Evolutionary conservation across 1,140 invertebrate genomes (phyloP), one percentile per base, ranked within the genome.

Genomic region (Drosophila tropicalis): DNA sequence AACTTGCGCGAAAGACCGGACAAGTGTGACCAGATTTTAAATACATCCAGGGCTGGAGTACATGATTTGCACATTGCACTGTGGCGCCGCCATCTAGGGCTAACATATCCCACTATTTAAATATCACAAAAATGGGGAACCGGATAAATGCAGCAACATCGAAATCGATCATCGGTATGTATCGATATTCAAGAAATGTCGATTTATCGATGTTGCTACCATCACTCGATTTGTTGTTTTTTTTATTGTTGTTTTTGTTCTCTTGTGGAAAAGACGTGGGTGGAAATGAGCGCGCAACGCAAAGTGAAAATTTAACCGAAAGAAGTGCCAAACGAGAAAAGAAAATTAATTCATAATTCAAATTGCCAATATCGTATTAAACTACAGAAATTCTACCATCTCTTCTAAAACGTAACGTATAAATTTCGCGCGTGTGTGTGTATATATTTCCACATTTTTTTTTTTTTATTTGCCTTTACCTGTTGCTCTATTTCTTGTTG

Each of bases 231-330:
- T 29, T 29, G 29, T 29, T 29, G 5, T 29, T 29, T 29, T 29
- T 29, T 5, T 29, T 29, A 29, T 29, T 29, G 29, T 29, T 29
- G 29, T 29, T 29, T 29, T 29, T 29, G 29, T 29, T 29, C 29
- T 29, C 29, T 29, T 34, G 67, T 40, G 57, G 76, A 73, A 60
- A 64, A 71, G 76, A 70, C 72, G 76, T 75, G 76, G 67, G 72
- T 70, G 60, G 70, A 75, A 71, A 22, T 57, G 67, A 78, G 76
- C 72, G 76, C 76, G 76, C 57, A 78, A 67, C 67, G 32, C 51
- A 25, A 71, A 67, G 32, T 41, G 36, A 71, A 71, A 67, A 63
- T 57, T 67, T 57, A 75, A 70, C 67, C 72, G 71, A 41, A 67
- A 77, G 17, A 57, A 57, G 55, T 57, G 55, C 55, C 55, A 68